Evolutionary conservation across 2,797 vertebrate species (phyloP).

Genomic region (Periparus ater): DNA sequence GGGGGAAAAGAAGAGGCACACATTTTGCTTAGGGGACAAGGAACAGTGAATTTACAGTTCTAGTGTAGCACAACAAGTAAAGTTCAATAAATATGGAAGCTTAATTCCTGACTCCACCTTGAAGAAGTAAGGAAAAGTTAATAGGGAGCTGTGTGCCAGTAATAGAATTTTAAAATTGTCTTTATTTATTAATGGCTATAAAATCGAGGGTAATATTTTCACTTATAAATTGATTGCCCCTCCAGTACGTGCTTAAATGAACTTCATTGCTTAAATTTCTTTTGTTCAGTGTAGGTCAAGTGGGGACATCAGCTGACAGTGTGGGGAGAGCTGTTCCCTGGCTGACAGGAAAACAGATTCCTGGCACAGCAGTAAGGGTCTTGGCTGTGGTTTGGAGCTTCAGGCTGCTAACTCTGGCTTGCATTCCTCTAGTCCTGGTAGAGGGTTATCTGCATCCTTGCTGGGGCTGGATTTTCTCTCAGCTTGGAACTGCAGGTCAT

Average conservation of each 20-base stretch:
- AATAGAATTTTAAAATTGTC: neutral
- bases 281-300: neutral
- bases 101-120: neutral
- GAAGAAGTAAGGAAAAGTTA: neutral
- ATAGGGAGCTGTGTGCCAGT: neutral
- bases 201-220: neutral
- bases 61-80: neutral
- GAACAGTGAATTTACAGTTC: neutral
- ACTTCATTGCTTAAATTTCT: neutral
- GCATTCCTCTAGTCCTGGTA: fast-evolving
- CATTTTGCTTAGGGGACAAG: neutral
- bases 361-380: neutral
- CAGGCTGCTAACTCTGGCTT: neutral
- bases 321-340: neutral
- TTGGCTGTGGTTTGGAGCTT: neutral
- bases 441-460: neutral
- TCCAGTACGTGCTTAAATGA: neutral
- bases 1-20: neutral
- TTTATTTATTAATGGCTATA: neutral
- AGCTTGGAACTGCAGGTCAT: fast-evolving
- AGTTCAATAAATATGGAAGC: neutral
- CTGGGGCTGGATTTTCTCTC: neutral
- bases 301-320: neutral
- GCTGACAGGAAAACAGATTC: neutral
- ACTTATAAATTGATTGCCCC: neutral